Base-by-base conservation (phyloP, 2,113 vertebrate genomes). In the Suncus etruscus region DNA sequence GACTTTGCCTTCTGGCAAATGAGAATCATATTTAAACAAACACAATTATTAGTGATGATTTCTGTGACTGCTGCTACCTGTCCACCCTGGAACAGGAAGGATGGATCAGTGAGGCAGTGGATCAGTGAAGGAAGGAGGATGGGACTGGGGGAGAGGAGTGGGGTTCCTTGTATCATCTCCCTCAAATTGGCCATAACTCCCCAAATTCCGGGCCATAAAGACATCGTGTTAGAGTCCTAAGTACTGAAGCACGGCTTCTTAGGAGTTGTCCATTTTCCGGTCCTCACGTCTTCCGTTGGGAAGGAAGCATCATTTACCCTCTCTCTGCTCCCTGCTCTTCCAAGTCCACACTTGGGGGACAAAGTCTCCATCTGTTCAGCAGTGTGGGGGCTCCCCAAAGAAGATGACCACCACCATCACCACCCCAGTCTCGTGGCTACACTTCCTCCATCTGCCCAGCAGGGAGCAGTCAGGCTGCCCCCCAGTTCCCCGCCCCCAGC, bases 401-500 rank as follows among this genome's bases (percentile, higher is more conserved):
- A 15, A 69, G 18, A 12, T 61, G n/a, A 10, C 0, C 12, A n/a
- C 14, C 12, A 22, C 16, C 48, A 11, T n/a, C 9, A 11, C 3
- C 18, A 16, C 24, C 0, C 65, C 81, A 32, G n/a, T 48, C 45
- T 47, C 73, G 24, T 22, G 45, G n/a, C 2, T 94, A 85, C 78
- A 87, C 58, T 94, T 90, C 91, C 66, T 39, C 1, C 27, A 61
- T 31, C 16, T 9, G n/a, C 85, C 39, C 94, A 65, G 82, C 24
- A 94, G 95, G 94, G 92, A 70, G 92, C 50, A 16, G 69, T 8
- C 75, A 69, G 2, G 61, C 91, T 70, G 95, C 80, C 85, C 6
- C 18, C 0, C 18, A 1, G 25, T 50, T 94, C 93, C 96, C 95
- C 85, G 70, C 92, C 95, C 87, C 0, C 47, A 73, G 95, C 92